These are phyloP conservation scores for Rhagium mordax DNA, from an alignment of 2,888 invertebrate genomes.

Conservation along the genomic window DNA sequence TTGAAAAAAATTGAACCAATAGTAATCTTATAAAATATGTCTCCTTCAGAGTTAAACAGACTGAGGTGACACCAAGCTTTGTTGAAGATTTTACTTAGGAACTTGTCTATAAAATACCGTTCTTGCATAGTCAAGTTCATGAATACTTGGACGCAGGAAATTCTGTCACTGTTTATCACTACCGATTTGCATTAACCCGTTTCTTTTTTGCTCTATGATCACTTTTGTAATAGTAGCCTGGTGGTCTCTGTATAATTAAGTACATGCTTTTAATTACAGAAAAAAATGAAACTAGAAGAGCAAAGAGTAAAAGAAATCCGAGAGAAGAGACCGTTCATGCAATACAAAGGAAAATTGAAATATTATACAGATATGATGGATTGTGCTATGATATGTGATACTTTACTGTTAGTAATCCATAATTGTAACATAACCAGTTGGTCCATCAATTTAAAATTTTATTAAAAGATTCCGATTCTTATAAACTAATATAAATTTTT, in stretches of 20 bases:
- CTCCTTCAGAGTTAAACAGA: too few species aligned
- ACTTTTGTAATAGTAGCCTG: background rate
- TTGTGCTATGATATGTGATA: slow-evolving; percentile 70
- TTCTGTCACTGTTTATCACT: too few species aligned
- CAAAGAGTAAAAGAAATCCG: slow-evolving; percentile 38
- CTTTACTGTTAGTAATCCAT: slow-evolving; percentile 67
- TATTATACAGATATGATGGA: slow-evolving; percentile 68
- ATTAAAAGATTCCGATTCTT: too few species aligned
- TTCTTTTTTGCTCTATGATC: background rate
- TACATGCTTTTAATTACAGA: slow-evolving; percentile 14
- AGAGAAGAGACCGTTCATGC: slow-evolving; percentile 66
- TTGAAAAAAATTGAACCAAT: too few species aligned
- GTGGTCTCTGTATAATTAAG: background rate
- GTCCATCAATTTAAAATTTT: background rate
- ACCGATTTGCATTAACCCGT: too few species aligned
- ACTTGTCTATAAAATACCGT: too few species aligned
- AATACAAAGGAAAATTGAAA: slow-evolving; percentile 63
- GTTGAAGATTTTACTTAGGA: too few species aligned
- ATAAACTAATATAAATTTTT: slow-evolving; percentile 27
- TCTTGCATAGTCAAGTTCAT: too few species aligned
- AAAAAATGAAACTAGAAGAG: slow-evolving; percentile 34
- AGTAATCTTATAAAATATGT: too few species aligned
- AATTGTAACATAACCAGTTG: background rate
- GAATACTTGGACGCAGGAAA: too few species aligned
- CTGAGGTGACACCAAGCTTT: too few species aligned